These are phyloP conservation scores for Luperina testacea DNA, from an alignment of 2,888 invertebrate genomes.

Conservation along the genomic window DNA sequence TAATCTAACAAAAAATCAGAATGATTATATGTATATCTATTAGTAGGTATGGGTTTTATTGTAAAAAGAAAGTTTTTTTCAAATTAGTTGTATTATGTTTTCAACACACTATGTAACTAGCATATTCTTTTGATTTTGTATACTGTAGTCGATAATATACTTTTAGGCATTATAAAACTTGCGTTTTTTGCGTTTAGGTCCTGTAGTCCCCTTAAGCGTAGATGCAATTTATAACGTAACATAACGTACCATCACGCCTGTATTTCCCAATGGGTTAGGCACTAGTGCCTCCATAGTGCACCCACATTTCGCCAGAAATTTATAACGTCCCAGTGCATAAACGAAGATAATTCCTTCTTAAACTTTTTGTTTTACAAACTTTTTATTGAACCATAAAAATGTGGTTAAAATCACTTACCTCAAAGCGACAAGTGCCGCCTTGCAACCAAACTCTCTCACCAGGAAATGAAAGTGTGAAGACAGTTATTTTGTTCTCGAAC, in stretches of 20 bases:
- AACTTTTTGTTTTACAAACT: background rate
- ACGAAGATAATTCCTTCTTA: background rate
- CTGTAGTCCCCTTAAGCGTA: too few species aligned
- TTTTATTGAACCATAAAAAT: too few species aligned
- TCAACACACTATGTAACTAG: too few species aligned
- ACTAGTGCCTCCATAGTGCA: background rate
- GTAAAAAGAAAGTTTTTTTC: too few species aligned
- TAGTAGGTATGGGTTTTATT: too few species aligned
- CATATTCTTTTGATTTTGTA: too few species aligned
- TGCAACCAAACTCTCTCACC: background rate
- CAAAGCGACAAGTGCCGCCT: constrained; percentile 17
- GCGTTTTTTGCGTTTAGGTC: too few species aligned
- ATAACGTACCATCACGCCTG: background rate
- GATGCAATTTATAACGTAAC: background rate
- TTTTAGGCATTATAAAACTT: too few species aligned
- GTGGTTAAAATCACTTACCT: constrained; percentile 2
- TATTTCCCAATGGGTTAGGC: background rate
- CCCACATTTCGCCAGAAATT: background rate
- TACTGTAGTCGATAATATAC: too few species aligned
- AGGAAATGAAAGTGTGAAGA: constrained; percentile 55
- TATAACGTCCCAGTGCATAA: background rate
- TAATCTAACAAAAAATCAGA: too few species aligned
- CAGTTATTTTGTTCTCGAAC: constrained; percentile 59
- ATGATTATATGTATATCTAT: too few species aligned
- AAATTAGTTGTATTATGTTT: too few species aligned